Evolutionary conservation across 2,113 vertebrate genomes (phyloP).

Genomic region (Camelus dromedarius): DNA sequence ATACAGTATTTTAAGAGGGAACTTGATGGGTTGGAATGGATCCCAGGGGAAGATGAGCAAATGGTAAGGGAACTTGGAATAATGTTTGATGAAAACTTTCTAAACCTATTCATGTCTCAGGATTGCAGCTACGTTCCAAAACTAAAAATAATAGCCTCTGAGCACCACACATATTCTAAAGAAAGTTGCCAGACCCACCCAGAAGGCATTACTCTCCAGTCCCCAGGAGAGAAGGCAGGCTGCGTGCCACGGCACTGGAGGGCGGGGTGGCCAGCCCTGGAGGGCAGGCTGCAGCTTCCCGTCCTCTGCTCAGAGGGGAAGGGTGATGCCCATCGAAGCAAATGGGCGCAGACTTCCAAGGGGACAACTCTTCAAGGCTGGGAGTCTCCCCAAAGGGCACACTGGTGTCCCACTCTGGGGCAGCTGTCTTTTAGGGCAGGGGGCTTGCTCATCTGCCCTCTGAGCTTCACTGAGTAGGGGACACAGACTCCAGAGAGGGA

Average conservation of each 20-base stretch:
- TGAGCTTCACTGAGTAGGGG: background rate
- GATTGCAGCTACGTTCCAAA: background rate
- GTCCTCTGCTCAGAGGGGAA: background rate
- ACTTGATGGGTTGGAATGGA: background rate
- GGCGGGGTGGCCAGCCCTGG: background rate
- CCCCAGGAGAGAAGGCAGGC: background rate
- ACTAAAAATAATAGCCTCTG: background rate
- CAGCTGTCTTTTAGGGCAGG: background rate
- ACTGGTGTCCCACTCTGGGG: background rate
- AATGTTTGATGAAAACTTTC: background rate
- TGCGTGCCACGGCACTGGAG: no score
- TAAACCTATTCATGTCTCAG: background rate
- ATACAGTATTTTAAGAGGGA: background rate
- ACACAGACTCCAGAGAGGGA: background rate
- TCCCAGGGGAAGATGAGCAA: background rate
- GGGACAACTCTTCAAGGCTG: background rate
- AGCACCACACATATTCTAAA: background rate
- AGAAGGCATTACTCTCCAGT: background rate
- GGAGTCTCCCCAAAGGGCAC: background rate
- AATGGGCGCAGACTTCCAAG: background rate
- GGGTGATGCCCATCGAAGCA: no score
- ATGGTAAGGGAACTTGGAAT: background rate
- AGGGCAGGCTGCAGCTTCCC: background rate
- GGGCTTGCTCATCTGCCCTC: background rate
- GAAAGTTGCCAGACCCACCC: background rate